These are phyloP conservation scores for Maniola jurtina DNA, from an alignment of 1,140 invertebrate genomes.

Conservation along the genomic window DNA sequence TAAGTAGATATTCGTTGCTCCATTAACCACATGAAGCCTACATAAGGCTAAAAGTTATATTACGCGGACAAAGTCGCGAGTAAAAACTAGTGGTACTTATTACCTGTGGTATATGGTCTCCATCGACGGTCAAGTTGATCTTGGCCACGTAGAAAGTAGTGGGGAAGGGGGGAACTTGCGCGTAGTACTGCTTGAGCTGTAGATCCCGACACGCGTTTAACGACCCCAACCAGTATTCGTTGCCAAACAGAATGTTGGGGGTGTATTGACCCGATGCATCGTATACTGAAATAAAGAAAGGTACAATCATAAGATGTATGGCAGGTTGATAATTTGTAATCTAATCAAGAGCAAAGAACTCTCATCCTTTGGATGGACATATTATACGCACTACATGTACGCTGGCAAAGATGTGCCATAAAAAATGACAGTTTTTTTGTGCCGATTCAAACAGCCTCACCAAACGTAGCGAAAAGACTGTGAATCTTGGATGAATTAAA, in stretches of 20 bases:
- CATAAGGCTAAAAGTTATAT: too few relatives aligned
- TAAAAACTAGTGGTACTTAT: background rate
- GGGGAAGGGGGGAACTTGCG: conserved; percentile 80
- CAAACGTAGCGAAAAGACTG: too few relatives aligned
- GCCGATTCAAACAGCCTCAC: too few relatives aligned
- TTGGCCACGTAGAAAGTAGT: conserved; percentile 83
- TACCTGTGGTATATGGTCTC: conserved; percentile 81
- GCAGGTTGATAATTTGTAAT: too few relatives aligned
- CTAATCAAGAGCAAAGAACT: too few relatives aligned
- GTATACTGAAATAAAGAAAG: conserved; percentile 81
- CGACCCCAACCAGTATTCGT: conserved; percentile 90
- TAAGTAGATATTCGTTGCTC: too few relatives aligned
- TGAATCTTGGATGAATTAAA: too few relatives aligned
- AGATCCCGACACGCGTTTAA: conserved; percentile 82
- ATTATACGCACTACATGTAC: too few relatives aligned
- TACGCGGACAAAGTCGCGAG: background rate
- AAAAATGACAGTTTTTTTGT: too few relatives aligned
- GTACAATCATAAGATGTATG: background rate
- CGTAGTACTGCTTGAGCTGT: conserved; percentile 69
- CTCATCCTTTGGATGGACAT: too few relatives aligned
- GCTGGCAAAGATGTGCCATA: too few relatives aligned
- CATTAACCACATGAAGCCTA: too few relatives aligned
- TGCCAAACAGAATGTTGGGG: conserved; percentile 88
- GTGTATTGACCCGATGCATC: conserved; percentile 91
- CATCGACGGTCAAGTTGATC: conserved; percentile 81